A percentile compares a stretch with the other conserved stretches of the same genome.
phyloP scores from a whole-genome alignment of 2,113 vertebrate genomes.

The Chaetorhynchus papuensis region DNA sequence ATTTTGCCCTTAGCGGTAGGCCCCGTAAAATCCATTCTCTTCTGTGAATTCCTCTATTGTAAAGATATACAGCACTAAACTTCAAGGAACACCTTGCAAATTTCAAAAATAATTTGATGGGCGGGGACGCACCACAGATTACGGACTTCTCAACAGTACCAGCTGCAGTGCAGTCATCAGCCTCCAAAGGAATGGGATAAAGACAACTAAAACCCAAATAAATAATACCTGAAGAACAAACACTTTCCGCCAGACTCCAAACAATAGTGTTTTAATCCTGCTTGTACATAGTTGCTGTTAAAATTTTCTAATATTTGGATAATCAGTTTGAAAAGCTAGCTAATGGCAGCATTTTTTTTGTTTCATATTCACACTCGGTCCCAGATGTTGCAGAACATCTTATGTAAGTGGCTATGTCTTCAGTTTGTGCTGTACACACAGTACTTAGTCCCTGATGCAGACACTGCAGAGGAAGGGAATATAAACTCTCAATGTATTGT shows the following conservation, averaged over 20 bases:
- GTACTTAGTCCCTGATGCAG: not conserved
- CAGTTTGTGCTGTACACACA: not conserved
- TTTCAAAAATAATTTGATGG: not conserved
- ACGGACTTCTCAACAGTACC: slow-evolving; percentile 3
- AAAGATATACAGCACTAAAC: slow-evolving; percentile 38
- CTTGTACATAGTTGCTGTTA: not conserved
- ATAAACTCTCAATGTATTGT: not conserved
- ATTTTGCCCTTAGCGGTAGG: not conserved
- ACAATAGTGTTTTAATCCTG: not conserved
- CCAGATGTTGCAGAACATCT: not conserved
- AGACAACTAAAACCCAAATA: not conserved
- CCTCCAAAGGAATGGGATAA: not conserved
- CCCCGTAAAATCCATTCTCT: slow-evolving; percentile 42
- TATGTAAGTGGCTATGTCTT: not conserved
- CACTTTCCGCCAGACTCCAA: not conserved
- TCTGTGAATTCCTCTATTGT: slow-evolving; percentile 33
- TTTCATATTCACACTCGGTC: not conserved
- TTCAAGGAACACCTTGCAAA: slow-evolving; percentile 33
- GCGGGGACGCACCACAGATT: not conserved
- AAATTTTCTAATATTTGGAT: not conserved
- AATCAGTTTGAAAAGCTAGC: not conserved
- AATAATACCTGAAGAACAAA: not conserved
- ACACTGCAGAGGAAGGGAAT: not conserved
- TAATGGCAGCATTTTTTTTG: not conserved
- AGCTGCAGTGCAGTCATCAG: not conserved